Base-by-base conservation (phyloP, 2,888 invertebrate genomes). In the Cerceris rybyensis region DNA sequence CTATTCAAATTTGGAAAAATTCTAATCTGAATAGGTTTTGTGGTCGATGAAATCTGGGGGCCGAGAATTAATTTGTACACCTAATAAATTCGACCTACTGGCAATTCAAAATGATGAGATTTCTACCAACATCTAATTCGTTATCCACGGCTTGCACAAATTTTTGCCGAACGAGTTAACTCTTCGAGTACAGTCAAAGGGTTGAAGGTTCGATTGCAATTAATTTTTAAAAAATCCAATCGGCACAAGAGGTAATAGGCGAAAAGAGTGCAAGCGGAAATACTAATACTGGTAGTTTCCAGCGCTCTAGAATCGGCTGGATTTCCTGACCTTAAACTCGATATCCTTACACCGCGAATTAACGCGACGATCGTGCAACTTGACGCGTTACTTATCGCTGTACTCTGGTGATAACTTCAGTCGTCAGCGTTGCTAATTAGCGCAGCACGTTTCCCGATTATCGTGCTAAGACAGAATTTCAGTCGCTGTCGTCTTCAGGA, bases 381-480 rank as follows among this genome's bases (percentile, higher is more conserved):
- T 54, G 70, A 70, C 78, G 70, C 64, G 67, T 17, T 60, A 60
- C 50, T 76, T 71, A 76, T 71, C 75, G 59, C 14, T 41, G n/a
- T 16, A 50, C 43, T 9, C 50, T 63, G 61, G 54, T 65, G 75
- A 72, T 81, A 81, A 75, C 71, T 78, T 61, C 14, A 61, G 67
- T 75, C 68, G 72, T 67, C 78, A 63, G 69, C 61, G 60, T 52
- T 61, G 75, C 79, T 75, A 78, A 73, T 81, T 73, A 76, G 69
- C 65, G 67, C 46, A 52, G 68, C 69, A 50, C 57, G 59, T 67
- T 70, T 75, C 76, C 64, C 78, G 71, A 81, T 78, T 84, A 79
- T 80, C 79, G 77, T 72, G 75, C 54, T 70, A 82, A 72, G 75
- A 76, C 73, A 78, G 76, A 83, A 79, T 78, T 75, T 66, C 70